phyloP scores from a whole-genome alignment of 2,888 invertebrate species.

The Seira ritae region DNA sequence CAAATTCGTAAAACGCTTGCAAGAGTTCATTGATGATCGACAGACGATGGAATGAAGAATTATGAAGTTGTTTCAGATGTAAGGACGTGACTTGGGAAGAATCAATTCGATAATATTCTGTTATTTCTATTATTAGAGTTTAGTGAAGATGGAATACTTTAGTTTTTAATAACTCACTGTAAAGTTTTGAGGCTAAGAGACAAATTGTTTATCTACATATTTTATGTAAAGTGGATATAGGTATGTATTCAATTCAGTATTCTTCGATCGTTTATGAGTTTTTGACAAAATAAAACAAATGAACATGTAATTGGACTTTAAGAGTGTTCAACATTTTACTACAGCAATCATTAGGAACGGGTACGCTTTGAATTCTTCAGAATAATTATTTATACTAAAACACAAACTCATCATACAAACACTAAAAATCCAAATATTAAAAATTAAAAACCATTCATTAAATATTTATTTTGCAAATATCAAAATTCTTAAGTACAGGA shows the following conservation, averaged over 20 bases:
- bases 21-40: slow-evolving; percentile 69
- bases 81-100: too few relatives aligned
- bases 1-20: slow-evolving; percentile 73
- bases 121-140: too few relatives aligned
- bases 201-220: slow-evolving; percentile 8
- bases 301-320: too few relatives aligned
- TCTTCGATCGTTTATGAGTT: neutral
- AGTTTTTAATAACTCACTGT: neutral
- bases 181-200: neutral
- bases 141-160: neutral
- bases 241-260: neutral
- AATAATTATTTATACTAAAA: too few relatives aligned
- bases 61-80: neutral
- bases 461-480: too few relatives aligned
- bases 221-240: slow-evolving; percentile 13
- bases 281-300: neutral
- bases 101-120: too few relatives aligned
- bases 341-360: too few relatives aligned
- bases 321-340: too few relatives aligned
- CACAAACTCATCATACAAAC: too few relatives aligned
- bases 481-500: too few relatives aligned
- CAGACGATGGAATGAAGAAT: slow-evolving; percentile 47
- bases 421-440: neutral
- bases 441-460: neutral
- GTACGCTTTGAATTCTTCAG: too few relatives aligned